A percentile compares a stretch with the other conserved stretches of the same genome.
phyloP scores from a whole-genome alignment of 2,888 invertebrate genomes.

The Cremastobaeus sp. region DNA sequence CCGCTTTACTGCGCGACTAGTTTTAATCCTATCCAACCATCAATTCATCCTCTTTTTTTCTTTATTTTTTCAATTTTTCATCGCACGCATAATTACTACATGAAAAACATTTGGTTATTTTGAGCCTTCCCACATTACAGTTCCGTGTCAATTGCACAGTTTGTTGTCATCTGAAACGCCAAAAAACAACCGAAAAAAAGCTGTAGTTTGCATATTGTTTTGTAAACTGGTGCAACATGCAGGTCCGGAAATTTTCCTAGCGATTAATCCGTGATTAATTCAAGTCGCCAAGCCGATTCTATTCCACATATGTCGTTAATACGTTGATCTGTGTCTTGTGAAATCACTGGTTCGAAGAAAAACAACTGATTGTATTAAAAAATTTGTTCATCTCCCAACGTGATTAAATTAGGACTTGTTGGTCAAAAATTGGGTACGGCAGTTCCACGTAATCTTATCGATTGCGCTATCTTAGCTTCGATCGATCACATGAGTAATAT shows the following conservation, averaged over 20 bases:
- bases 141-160: neutral
- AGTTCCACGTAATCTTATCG: too few species aligned
- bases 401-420: neutral
- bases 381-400: too few species aligned
- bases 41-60: too few species aligned
- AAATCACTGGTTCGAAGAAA: neutral
- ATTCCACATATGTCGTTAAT: conserved; percentile 22
- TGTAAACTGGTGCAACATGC: too few species aligned
- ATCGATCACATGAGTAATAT: too few species aligned
- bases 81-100: too few species aligned
- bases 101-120: too few species aligned
- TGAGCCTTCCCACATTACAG: neutral
- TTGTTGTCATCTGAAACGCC: neutral
- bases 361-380: too few species aligned
- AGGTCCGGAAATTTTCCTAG: conserved; percentile 43
- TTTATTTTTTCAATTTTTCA: too few species aligned
- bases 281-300: conserved; percentile 33
- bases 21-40: conserved; percentile 24
- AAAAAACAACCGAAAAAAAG: neutral
- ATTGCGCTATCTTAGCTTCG: too few species aligned
- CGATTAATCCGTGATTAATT: conserved; percentile 34
- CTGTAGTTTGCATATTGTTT: conserved; percentile 18
- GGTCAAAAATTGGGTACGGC: too few species aligned
- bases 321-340: conserved; percentile 8
- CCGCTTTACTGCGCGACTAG: conserved; percentile 14